Base-by-base conservation (phyloP, 2,888 invertebrate species). In the Sthenelais limicola region DNA sequence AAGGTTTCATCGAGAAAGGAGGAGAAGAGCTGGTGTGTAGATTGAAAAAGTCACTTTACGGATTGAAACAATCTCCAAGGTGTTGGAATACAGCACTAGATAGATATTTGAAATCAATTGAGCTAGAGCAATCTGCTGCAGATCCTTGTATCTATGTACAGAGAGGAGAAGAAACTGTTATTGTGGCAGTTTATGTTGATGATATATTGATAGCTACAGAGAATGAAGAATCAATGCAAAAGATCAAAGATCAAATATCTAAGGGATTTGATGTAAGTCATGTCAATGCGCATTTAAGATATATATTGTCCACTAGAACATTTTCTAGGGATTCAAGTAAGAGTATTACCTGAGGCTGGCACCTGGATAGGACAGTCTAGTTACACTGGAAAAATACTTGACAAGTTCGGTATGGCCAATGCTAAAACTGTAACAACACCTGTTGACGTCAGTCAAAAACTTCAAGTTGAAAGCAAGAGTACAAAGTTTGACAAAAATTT, bases 1-100 rank as follows among this genome's bases (percentile, higher is more conserved):
- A 58, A 33, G 80, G 79, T n/a, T 80, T 72, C 58, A 66, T 76
- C 32, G 28, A 71, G 3, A 30, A 58, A 33, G 77, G 74, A 24
- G 33, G 62, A 12, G 72, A 74, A 21, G 49, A 68, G 3, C 43
- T 68, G 15, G 80, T 81, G 28, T 77, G 78, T 51, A 74, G 73
- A 51, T 54, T 81, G 0, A 72, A 76, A n/a, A 78, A 74, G 69
- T n/a, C n/a, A n/a, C n/a, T 58, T 58, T 33, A 58, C 24, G 58
- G 58, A 3, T 38, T 58, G 7, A 67, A 67, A 47, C 48, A 67
- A 26, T 67, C 67, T n/a, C 47, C 47, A 5, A 32, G 30, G 24
- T 68, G 67, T 24, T 67, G 43, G 67, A 67, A 67, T 9, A n/a
- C 9, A 47, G 67, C 43, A 47, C 67, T 47, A 5, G 67, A 67